Evolutionary conservation across 2,113 vertebrate genomes (phyloP), one percentile per base, ranked within the genome.

Genomic region (cat (Felis catus)): DNA sequence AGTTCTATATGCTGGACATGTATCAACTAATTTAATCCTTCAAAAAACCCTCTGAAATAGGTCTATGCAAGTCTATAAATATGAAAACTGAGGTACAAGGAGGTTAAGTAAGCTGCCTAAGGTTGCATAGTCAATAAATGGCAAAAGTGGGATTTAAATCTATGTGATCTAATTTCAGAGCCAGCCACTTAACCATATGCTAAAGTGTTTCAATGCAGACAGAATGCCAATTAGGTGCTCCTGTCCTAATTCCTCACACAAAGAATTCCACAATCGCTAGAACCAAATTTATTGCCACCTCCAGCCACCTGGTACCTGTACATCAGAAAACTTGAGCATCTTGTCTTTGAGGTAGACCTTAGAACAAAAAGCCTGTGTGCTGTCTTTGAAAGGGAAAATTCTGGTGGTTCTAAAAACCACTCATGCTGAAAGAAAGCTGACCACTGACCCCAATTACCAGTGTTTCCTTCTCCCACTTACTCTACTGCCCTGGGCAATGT

Each of bases 381-480:
- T 58, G 27, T 81, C 86, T 96, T 88, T 78, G 41, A 66, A 84
- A 96, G 83, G n/a, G 61, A 96, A 95, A 89, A 86, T 87, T 93
- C 84, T 73, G 88, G 92, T 23, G 29, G 63, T 79, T 96, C 95
- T 92, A 95, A 93, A 94, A 97, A 71, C 87, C 84, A 94, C 25
- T 96, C 36, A 68, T 94, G 55, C 85, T 97, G 58, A 63, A 95
- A 94, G 81, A 94, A 97, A 88, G 74, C 92, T 97, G 90, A 68
- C 95, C 55, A 27, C 70, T 98, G 95, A 93, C 79, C 97, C 76
- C 94, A 97, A 93, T 96, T 98, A 97, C 36, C 91, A 82, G 36
- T 51, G 29, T 95, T 98, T 98, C 97, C 98, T 98, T 98, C 90
- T 98, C 71, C 71, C 86, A 94, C 97, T 98, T 98, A 97, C 95